Base-by-base conservation (phyloP, 2,113 vertebrate genomes). In the Rattus rattus region DNA sequence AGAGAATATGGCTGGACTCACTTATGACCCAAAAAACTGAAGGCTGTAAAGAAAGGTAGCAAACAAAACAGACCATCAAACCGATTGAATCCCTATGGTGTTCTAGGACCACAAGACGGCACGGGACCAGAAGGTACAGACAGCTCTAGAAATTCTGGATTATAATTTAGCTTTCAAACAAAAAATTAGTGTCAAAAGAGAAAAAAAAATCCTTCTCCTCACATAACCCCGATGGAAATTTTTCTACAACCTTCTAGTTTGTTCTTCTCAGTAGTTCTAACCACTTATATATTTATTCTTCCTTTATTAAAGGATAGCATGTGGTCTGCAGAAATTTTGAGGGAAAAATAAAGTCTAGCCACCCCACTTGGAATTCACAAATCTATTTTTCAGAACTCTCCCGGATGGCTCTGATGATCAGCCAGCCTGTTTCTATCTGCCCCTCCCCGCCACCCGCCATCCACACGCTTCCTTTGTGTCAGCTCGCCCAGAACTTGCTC, bases 1-100 rank as follows among this genome's bases (percentile, higher is more conserved):
- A 79, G 19, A 93, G 96, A 98, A 95, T 95, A 96, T 33, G 96
- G 73, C 88, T 73, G 39, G 81, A 97, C 96, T 86, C 92, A 92
- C 28, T 94, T 89, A 16, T 70, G 22, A 92, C 97, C 70, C 90
- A 52, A 87, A 98, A 86, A 91, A 2, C 72, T 91, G 84, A 88
- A 94, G 47, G 17, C 61, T 84, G 54, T n/a, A 56, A 43, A 28
- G 92, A 94, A 67, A 86, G 94, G 96, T 43, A 33, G 26, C 7
- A 54, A 88, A 86, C 43, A 96, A 97, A 98, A 96, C 96, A 72
- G 95, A 92, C 81, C 94, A 86, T 43, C 56, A 94, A 89, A 85
- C 59, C 97, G 69, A 88, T 96, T 94, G 97, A 94, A 96, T 95
- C 98, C 89, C 91, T 67, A 33, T 76, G 90, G 2, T 79, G 83